Evolutionary conservation across 2,113 vertebrate species (phyloP).

Genomic region (Galeopterus variegatus): DNA sequence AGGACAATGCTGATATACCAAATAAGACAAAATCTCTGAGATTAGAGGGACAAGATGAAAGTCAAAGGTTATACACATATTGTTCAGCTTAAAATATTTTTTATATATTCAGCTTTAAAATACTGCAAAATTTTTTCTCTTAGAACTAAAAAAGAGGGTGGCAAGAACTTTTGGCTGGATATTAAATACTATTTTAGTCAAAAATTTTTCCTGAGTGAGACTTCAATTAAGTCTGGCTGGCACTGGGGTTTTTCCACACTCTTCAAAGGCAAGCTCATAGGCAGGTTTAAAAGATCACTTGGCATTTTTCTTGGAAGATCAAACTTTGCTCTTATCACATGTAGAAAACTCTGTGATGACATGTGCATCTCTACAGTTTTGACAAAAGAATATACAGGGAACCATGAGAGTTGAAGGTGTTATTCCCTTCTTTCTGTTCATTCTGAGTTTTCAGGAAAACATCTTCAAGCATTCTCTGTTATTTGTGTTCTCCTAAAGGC

Average conservation of each 20-base stretch:
- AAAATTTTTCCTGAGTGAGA: neutral
- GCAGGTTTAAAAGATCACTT: neutral
- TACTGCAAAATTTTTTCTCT: neutral
- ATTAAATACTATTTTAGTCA: neutral
- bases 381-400: neutral
- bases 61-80: neutral
- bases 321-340: neutral
- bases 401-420: neutral
- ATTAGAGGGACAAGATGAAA: conserved; percentile 61
- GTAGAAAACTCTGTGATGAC: neutral
- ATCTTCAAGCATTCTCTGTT: neutral
- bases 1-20: conserved; percentile 50
- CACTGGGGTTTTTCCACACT: neutral
- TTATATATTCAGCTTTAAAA: neutral
- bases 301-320: neutral
- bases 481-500: neutral
- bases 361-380: neutral
- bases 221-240: neutral
- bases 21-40: conserved; percentile 30
- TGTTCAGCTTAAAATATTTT: conserved; percentile 25
- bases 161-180: neutral
- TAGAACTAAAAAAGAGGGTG: neutral
- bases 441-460: neutral
- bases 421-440: neutral
- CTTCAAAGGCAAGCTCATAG: neutral